These are phyloP conservation scores for Paelopatides confundens DNA, from an alignment of 53 echinoderm and acorn worm species.

Conservation along the genomic window DNA sequence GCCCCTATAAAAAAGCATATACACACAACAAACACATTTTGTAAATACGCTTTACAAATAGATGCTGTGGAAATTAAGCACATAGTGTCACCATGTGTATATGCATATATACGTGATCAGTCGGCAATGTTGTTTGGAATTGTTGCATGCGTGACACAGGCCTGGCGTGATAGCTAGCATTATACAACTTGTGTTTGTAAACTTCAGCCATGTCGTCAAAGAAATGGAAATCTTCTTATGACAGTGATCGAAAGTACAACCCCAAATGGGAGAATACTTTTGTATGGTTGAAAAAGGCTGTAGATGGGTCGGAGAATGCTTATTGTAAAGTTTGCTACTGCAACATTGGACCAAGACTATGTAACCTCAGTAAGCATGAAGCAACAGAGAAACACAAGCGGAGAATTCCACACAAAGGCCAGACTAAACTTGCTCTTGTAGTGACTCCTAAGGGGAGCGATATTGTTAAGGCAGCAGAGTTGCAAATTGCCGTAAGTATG, in stretches of 20 bases:
- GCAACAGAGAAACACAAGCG: not conserved
- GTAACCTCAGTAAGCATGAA: not conserved
- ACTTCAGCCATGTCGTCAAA: not conserved
- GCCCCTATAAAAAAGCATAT: too few relatives aligned
- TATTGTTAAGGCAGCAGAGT: not conserved
- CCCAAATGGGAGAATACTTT: not conserved
- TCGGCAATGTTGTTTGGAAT: too few relatives aligned
- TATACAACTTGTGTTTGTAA: not conserved
- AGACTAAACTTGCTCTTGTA: not conserved
- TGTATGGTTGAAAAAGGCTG: not conserved
- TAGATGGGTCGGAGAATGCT: not conserved
- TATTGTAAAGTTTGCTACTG: not conserved
- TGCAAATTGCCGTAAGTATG: not conserved
- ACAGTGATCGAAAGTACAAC: not conserved
- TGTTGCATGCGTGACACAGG: too few relatives aligned
- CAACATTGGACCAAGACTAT: not conserved
- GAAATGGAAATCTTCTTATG: not conserved
- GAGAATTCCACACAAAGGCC: not conserved
- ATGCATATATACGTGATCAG: too few relatives aligned
- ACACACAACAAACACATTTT: too few relatives aligned
- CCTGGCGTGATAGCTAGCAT: too few relatives aligned
- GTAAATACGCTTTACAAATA: too few relatives aligned
- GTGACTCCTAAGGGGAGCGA: too few relatives aligned
- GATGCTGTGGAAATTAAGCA: too few relatives aligned
- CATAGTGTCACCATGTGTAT: too few relatives aligned